Evolutionary conservation across 2,113 vertebrate species (phyloP).

Genomic region (Leptobrachium ailaonicum): DNA sequence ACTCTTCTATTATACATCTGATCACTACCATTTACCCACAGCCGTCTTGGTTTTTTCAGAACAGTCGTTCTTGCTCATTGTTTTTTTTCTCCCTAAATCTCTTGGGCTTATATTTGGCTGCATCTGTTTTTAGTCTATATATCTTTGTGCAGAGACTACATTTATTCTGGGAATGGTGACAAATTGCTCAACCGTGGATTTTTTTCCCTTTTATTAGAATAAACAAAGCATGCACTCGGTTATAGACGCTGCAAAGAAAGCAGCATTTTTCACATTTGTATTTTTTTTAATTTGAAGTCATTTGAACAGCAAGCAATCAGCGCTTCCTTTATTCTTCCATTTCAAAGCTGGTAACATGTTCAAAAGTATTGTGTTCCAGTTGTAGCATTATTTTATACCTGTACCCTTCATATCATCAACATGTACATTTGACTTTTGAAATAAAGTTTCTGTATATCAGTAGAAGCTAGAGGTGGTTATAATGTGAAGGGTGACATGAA

Average conservation of each 20-base stretch:
- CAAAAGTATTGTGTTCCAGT: neutral
- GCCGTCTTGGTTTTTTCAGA: neutral
- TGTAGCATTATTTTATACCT: neutral
- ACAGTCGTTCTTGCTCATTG: neutral
- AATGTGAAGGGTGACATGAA: no score
- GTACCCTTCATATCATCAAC: neutral
- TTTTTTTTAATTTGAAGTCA: neutral
- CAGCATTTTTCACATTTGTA: neutral
- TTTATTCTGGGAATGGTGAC: neutral
- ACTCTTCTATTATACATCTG: constrained; percentile 12
- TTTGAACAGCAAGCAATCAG: neutral
- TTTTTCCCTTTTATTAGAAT: neutral
- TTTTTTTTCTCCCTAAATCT: neutral
- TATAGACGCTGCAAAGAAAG: neutral
- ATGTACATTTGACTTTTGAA: no score
- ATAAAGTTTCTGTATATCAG: no score
- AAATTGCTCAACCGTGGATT: neutral
- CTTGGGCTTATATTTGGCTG: neutral
- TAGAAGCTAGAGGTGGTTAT: no score
- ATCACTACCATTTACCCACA: neutral
- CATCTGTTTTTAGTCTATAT: neutral
- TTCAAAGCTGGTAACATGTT: neutral
- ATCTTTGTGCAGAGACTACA: neutral
- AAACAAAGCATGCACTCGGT: neutral
- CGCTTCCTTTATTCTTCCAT: neutral